Evolutionary conservation across 2,888 invertebrate species (phyloP), one percentile per base, ranked within the genome.

Genomic region (Bombylius major): DNA sequence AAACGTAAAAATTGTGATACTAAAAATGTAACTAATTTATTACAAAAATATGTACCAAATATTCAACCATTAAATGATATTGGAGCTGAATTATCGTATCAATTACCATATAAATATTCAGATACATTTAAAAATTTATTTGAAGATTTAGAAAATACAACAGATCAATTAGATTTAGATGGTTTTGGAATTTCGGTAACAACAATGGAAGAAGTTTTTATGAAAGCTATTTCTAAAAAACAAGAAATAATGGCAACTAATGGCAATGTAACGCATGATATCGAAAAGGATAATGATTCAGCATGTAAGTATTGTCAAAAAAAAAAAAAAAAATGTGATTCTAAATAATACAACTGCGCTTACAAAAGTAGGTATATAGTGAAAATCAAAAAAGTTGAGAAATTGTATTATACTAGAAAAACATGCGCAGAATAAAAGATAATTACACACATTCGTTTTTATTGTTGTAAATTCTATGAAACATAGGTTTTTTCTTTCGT

Each of bases 151-250:
- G 89, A 89, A 67, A 65, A 67, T 0, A 76, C 79, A 51, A 76
- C 78, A 53, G 65, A 69, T 0, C 66, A 66, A 3, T 75, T 89
- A 39, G 82, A 82, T 14, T 81, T 87, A 55, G 78, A 80, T 53
- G 86, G 87, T 68, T 91, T 86, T 67, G 90, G 91, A 4, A 81
- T 89, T 33, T 81, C 87, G 3, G 81, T 90, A 31, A 90, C 90
- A 0, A 89, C 89, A 0, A 77, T 92, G 73, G 91, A 91, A 74
- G 91, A 92, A 73, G 90, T 92, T 0, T 89, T 89, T 67, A 79
- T 89, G 77, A 82, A 82, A 5, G 64, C 65, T 39, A 68, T 65
- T 4, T 64, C 65, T 39, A 68, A 66, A 4, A 57, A 61, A 1
- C 57, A 47, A 3, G 62, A 64, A 31, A 8, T 13, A 45, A 13